Percentiles rank a stretch among this genome's conserved stretches.
phyloP scores from a whole-genome alignment of 2,888 invertebrate genomes.

The Marasmarcha lunaedactyla region DNA sequence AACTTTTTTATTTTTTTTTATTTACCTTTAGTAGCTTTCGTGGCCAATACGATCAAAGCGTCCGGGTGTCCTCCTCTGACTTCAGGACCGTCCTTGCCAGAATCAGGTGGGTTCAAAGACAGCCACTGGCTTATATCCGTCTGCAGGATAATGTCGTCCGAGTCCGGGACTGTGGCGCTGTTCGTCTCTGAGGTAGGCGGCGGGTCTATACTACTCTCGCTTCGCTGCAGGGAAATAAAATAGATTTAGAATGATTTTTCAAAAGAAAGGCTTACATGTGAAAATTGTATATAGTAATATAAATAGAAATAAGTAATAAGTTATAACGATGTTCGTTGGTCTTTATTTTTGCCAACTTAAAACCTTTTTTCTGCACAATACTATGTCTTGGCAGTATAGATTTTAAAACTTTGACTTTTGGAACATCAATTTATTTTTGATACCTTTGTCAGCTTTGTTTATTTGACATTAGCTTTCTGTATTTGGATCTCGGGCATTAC shows the following conservation, averaged over 20 bases:
- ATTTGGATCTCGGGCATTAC: no score
- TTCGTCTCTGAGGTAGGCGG: conserved; percentile 21
- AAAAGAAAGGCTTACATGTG: not conserved
- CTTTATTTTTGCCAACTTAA: no score
- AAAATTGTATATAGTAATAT: no score
- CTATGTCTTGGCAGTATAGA: no score
- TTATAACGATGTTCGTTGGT: no score
- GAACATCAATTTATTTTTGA: no score
- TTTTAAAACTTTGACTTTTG: no score
- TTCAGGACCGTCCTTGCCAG: conserved; percentile 90
- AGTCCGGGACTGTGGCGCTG: conserved; percentile 25
- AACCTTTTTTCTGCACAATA: no score
- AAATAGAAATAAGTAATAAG: no score
- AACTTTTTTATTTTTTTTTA: no score
- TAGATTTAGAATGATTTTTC: conserved; percentile 1
- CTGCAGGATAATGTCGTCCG: conserved; percentile 78
- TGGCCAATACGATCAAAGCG: conserved; percentile 95
- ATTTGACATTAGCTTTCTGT: no score
- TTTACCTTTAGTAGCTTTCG: conserved; percentile 89
- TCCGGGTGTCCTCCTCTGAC: conserved; percentile 94
- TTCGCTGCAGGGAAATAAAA: conserved; percentile 35
- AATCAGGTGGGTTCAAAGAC: conserved; percentile 82
- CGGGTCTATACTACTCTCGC: conserved; percentile 43
- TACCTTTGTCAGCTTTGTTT: no score
- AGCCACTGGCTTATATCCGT: conserved; percentile 85